A percentile compares a stretch with the other conserved stretches of the same genome.
Conservation (phyloP, 2,797 vertebrate species). For the Urocyon cinereoargenteus region DNA sequence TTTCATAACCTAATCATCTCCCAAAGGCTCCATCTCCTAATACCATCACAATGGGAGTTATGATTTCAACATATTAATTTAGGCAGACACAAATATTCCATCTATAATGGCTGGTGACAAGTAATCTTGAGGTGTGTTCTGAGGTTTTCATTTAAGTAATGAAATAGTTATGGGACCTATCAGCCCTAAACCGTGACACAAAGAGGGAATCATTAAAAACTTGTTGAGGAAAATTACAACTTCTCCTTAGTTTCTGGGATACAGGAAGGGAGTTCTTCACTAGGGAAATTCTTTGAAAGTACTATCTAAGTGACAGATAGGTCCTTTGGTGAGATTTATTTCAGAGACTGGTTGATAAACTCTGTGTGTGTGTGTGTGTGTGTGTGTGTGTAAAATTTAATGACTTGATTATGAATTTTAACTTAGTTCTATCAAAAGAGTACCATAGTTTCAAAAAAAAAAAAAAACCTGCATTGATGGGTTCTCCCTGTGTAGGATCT, state of each 20-base stretch:
- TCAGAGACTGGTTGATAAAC: neutral
- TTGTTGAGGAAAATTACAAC: neutral
- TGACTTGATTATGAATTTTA: conserved; percentile 27
- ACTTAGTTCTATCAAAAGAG: neutral
- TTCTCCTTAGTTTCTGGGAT: neutral
- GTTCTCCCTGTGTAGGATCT: neutral
- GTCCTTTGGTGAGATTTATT: neutral
- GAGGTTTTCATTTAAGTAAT: neutral
- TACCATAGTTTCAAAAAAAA: neutral
- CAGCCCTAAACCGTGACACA: neutral
- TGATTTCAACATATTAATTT: neutral
- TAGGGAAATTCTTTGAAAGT: neutral
- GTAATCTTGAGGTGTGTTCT: neutral
- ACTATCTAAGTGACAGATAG: neutral
- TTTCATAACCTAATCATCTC: neutral
- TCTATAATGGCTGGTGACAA: neutral
- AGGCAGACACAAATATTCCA: neutral
- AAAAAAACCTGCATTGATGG: neutral
- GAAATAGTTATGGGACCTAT: neutral
- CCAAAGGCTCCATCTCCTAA: neutral
- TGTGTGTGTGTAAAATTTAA: neutral
- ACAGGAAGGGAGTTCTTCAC: neutral
- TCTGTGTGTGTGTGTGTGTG: neutral
- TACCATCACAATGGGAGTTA: neutral
- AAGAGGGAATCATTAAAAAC: conserved; percentile 5